Evolutionary conservation across 2,113 vertebrate species (phyloP).

Genomic region (Callorhinus ursinus): DNA sequence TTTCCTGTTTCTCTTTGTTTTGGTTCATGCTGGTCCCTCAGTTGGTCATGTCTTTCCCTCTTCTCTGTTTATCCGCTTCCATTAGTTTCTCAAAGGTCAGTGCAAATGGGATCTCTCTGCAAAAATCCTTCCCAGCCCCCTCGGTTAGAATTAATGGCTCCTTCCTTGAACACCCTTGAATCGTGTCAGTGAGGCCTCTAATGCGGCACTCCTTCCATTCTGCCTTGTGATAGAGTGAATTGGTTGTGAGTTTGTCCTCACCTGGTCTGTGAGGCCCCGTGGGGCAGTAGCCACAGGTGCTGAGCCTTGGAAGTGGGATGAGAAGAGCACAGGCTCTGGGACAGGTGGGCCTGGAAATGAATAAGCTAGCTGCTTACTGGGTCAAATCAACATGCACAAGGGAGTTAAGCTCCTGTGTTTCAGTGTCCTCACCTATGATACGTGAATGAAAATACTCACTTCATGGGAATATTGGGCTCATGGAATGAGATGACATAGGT

Average conservation of each 20-base stretch:
- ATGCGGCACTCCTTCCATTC: neutral
- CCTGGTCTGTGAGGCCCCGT: neutral
- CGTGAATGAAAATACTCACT: neutral
- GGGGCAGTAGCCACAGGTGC: neutral
- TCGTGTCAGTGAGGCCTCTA: neutral
- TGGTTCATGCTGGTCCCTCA: neutral
- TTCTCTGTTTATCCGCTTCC: neutral
- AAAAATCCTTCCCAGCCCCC: neutral
- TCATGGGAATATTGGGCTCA: neutral
- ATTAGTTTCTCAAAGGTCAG: neutral
- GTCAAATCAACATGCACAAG: too few relatives aligned
- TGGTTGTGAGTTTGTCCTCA: neutral
- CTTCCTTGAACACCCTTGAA: neutral
- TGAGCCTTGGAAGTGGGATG: neutral
- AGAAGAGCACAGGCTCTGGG: neutral
- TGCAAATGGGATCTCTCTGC: neutral
- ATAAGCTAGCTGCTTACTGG: neutral
- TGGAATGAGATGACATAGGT: neutral
- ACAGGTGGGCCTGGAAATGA: neutral
- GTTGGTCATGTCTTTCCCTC: neutral
- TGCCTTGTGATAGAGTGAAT: neutral
- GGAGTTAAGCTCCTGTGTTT: neutral
- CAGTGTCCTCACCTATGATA: neutral
- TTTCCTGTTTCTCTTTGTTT: neutral
- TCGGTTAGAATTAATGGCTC: neutral